A percentile compares a stretch with the other conserved stretches of the same genome.
These are phyloP conservation scores for Netelia inedita DNA, from an alignment of 2,888 invertebrate genomes.

Conservation along the genomic window DNA sequence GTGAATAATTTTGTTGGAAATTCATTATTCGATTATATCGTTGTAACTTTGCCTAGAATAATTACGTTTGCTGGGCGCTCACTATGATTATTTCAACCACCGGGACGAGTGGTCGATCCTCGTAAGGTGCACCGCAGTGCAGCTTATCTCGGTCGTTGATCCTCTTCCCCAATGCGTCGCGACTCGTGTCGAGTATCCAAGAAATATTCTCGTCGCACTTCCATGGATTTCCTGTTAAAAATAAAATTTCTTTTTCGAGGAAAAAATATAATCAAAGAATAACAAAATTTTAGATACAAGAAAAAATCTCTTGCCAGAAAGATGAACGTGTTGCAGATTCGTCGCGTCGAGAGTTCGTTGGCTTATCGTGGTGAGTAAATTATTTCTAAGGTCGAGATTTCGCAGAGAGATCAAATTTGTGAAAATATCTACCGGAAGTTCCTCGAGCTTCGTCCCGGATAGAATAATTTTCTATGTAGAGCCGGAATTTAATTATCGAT, in stretches of 20 bases:
- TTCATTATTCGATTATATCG: neutral
- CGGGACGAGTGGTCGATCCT: constrained; percentile 88
- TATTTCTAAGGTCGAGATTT: constrained; percentile 87
- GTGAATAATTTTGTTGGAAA: neutral
- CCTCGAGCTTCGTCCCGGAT: constrained; percentile 80
- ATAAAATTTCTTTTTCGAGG: neutral
- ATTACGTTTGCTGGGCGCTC: constrained; percentile 75
- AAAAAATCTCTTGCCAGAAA: constrained; percentile 85
- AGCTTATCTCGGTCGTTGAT: constrained; percentile 88
- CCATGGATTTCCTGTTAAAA: constrained; percentile 86
- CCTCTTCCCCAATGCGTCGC: constrained; percentile 85
- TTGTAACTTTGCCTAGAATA: constrained; percentile 36
- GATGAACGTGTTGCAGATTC: constrained; percentile 84
- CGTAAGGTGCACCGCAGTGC: constrained; percentile 88
- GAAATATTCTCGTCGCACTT: constrained; percentile 88
- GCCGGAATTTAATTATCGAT: neutral
- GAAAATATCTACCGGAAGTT: constrained; percentile 81
- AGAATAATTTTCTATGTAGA: constrained; percentile 80
- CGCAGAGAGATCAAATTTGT: constrained; percentile 85
- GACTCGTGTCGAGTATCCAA: constrained; percentile 88
- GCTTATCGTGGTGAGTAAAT: constrained; percentile 86
- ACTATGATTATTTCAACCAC: constrained; percentile 89
- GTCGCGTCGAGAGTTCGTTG: constrained; percentile 82
- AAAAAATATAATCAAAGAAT: constrained; percentile 3
- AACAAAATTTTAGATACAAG: neutral